Evolutionary conservation across 2,797 vertebrate species (phyloP).

Genomic region (Scolopax bukidnonensis): DNA sequence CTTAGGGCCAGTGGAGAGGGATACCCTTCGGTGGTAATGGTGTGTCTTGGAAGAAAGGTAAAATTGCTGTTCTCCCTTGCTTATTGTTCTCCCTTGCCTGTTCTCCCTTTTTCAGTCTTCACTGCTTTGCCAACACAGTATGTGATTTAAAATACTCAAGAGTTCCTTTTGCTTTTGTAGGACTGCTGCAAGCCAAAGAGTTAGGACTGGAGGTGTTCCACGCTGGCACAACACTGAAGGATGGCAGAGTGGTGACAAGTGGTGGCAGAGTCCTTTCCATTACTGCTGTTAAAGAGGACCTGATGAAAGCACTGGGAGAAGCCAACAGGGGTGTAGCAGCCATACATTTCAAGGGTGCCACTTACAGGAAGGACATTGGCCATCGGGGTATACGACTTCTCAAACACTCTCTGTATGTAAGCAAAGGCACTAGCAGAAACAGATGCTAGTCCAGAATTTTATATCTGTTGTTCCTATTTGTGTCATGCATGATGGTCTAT

Average conservation of each 20-base stretch:
- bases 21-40: not conserved
- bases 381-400: slow-evolving; percentile 81
- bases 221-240: slow-evolving; percentile 79
- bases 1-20: not conserved
- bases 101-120: not conserved
- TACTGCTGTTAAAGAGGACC: slow-evolving; percentile 79
- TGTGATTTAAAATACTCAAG: not conserved
- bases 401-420: slow-evolving; percentile 67
- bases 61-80: not conserved
- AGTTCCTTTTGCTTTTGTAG: slow-evolving; percentile 56
- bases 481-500: not conserved
- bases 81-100: not conserved
- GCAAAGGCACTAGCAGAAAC: not conserved
- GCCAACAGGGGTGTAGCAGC: slow-evolving; percentile 79
- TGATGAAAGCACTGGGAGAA: slow-evolving; percentile 78
- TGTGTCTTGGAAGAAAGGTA: not conserved
- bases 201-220: slow-evolving; percentile 85
- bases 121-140: not conserved
- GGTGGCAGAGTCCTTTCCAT: slow-evolving; percentile 86
- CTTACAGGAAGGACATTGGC: slow-evolving; percentile 84
- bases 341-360: slow-evolving; percentile 81
- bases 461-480: not conserved
- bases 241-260: slow-evolving; percentile 77
- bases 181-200: slow-evolving; percentile 79
- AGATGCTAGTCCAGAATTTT: not conserved